These are phyloP conservation scores for Podiceps cristatus DNA, from an alignment of 2,113 vertebrate genomes.

Conservation along the genomic window DNA sequence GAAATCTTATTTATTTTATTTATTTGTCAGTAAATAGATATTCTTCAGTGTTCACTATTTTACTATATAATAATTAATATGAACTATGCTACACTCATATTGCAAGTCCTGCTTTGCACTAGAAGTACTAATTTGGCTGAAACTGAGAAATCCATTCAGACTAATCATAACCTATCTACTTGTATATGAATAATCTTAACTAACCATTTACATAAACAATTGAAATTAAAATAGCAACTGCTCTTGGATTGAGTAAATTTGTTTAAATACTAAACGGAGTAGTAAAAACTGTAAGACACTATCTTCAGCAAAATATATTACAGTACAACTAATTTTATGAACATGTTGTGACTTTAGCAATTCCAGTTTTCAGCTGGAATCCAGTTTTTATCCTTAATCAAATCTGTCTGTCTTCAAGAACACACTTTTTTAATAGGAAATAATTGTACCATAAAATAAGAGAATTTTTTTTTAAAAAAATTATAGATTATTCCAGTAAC, in stretches of 20 bases:
- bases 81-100: slow-evolving; percentile 38
- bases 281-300: slow-evolving; percentile 24
- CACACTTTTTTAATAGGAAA: background rate
- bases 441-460: slow-evolving; percentile 36
- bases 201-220: slow-evolving; percentile 46
- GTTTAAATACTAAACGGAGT: slow-evolving; percentile 22
- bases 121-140: slow-evolving; percentile 67
- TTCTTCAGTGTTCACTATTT: background rate
- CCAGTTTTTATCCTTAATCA: slow-evolving; percentile 48
- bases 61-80: background rate
- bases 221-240: slow-evolving; percentile 49
- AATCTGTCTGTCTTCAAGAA: slow-evolving; percentile 35
- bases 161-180: slow-evolving; percentile 58
- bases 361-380: slow-evolving; percentile 35
- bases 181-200: slow-evolving; percentile 52
- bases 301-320: slow-evolving; percentile 32
- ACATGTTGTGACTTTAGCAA: slow-evolving; percentile 58
- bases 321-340: slow-evolving; percentile 38
- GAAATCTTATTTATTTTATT: background rate
- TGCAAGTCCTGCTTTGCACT: slow-evolving; percentile 53
- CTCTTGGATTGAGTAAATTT: slow-evolving; percentile 42
- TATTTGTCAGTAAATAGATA: background rate
- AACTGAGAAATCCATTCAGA: slow-evolving; percentile 73
- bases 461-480: background rate
- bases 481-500: background rate